A percentile compares a stretch with the other conserved stretches of the same genome.
These are phyloP conservation scores for Apeltes quadracus DNA, from an alignment of 2,113 vertebrate genomes.

Conservation along the genomic window DNA sequence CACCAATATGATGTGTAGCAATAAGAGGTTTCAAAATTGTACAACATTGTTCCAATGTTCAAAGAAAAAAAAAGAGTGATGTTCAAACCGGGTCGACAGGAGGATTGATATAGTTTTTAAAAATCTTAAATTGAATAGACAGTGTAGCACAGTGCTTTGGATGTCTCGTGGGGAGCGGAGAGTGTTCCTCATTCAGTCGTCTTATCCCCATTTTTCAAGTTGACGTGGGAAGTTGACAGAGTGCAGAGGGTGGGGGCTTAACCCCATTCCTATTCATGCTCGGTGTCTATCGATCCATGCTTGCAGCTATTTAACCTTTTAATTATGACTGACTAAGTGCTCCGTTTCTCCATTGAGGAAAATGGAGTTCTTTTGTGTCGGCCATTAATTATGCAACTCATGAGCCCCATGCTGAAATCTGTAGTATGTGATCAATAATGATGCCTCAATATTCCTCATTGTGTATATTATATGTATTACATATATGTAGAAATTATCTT, in stretches of 20 bases:
- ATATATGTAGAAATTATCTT: not conserved
- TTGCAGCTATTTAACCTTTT: constrained; percentile 42
- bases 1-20: too few relatives aligned
- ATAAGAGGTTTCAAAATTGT: not conserved
- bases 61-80: not conserved
- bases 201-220: not conserved
- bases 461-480: too few relatives aligned
- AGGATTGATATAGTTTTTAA: not conserved
- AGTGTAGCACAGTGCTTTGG: not conserved
- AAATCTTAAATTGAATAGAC: not conserved
- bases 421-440: not conserved
- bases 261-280: constrained; percentile 16
- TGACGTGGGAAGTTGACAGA: too few relatives aligned
- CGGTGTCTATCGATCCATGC: constrained; percentile 18
- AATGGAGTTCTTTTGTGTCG: constrained; percentile 1
- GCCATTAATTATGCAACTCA: not conserved
- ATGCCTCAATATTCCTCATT: not conserved
- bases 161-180: not conserved
- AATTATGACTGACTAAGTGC: constrained; percentile 31
- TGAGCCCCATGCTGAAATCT: not conserved
- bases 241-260: not conserved
- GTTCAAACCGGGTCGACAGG: not conserved
- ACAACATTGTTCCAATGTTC: not conserved
- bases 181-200: not conserved
- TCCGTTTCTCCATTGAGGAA: constrained; percentile 15